Percentiles rank a stretch among this genome's conserved stretches.
Evolutionary conservation across 2,113 vertebrate species (phyloP).

Genomic region (Sander lucioperca): DNA sequence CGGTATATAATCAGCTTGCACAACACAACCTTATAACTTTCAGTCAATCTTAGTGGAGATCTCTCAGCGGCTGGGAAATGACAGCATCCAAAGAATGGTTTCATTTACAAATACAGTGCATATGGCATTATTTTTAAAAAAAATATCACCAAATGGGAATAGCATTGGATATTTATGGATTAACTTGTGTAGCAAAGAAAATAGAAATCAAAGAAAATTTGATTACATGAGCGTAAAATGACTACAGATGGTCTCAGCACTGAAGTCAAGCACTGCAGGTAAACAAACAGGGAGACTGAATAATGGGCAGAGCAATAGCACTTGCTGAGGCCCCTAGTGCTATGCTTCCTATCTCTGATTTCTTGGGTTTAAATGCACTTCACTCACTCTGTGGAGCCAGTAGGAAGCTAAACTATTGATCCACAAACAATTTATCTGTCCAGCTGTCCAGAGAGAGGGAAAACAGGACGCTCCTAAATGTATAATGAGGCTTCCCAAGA

Average conservation of each 20-base stretch:
- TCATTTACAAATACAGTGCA: slow-evolving; percentile 10
- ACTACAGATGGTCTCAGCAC: slow-evolving; percentile 40
- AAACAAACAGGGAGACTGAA: slow-evolving; percentile 71
- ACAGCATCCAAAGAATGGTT: slow-evolving; percentile 6
- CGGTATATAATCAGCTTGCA: slow-evolving; percentile 29
- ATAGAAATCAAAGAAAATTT: not conserved
- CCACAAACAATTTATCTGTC: slow-evolving; percentile 81
- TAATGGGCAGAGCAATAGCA: slow-evolving; percentile 56
- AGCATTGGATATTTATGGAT: slow-evolving; percentile 4
- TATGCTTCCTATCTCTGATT: slow-evolving; percentile 77
- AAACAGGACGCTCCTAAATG: slow-evolving; percentile 77
- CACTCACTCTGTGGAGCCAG: slow-evolving; percentile 67
- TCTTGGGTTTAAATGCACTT: slow-evolving; percentile 80
- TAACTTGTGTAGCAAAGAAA: not conserved
- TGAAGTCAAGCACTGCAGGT: slow-evolving; percentile 31
- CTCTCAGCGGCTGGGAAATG: slow-evolving; percentile 10
- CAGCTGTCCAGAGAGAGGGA: slow-evolving; percentile 72
- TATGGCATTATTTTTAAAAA: not conserved
- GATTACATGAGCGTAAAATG: not conserved
- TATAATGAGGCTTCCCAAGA: slow-evolving; percentile 76
- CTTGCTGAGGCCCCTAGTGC: slow-evolving; percentile 63
- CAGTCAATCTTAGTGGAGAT: slow-evolving; percentile 25
- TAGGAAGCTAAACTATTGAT: slow-evolving; percentile 84
- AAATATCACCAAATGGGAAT: not conserved
- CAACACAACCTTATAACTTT: slow-evolving; percentile 14